These are phyloP conservation scores for Alosa alosa DNA, from an alignment of 2,113 vertebrate genomes.

Conservation along the genomic window DNA sequence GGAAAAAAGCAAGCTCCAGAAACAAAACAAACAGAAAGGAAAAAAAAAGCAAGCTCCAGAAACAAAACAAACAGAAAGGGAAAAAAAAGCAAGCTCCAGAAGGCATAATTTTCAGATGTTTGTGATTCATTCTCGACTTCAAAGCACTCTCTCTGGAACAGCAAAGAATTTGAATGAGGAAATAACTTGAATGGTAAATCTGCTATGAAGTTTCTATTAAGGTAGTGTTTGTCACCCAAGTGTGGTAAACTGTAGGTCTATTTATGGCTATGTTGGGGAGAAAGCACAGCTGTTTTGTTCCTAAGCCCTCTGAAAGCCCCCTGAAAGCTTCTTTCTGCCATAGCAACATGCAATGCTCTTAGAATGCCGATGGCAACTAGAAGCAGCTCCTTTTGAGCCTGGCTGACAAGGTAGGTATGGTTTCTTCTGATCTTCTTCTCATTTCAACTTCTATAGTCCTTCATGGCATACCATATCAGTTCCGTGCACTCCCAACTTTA, in stretches of 20 bases:
- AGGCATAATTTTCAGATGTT: neutral
- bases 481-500: neutral
- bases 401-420: neutral
- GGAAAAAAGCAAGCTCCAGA: neutral
- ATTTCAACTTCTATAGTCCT: neutral
- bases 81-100: neutral
- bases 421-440: constrained; percentile 21
- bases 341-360: neutral
- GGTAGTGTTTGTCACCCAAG: neutral
- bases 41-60: neutral
- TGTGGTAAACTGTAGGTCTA: neutral
- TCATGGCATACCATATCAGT: neutral
- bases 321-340: neutral
- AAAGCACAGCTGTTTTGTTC: neutral
- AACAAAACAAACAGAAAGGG: neutral
- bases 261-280: neutral
- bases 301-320: neutral
- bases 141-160: neutral
- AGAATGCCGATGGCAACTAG: neutral
- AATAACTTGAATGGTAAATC: neutral
- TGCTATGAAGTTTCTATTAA: neutral
- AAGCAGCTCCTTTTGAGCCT: neutral
- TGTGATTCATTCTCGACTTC: neutral
- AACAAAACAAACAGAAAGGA: neutral
- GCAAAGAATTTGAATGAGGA: neutral